Conservation (phyloP, 2,888 invertebrate genomes). For the Adineta ricciae region DNA sequence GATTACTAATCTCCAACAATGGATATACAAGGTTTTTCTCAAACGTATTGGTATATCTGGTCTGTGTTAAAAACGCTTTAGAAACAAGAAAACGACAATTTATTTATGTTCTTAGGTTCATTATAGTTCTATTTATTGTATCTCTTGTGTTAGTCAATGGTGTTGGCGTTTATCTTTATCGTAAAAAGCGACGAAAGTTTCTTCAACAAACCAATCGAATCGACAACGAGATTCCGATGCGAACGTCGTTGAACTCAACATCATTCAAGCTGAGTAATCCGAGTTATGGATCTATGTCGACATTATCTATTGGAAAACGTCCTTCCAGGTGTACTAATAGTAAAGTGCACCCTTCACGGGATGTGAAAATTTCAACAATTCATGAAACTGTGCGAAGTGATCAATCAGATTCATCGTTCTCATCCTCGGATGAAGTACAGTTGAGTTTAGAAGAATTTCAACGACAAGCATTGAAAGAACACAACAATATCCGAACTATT, state of each 20-base stretch:
- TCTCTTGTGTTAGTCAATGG: not conserved
- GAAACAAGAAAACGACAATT: too few relatives aligned
- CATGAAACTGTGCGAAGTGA: not conserved
- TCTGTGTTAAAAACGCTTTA: not conserved
- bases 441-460: not conserved
- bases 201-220: not conserved
- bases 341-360: too few relatives aligned
- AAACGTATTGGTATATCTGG: not conserved
- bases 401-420: not conserved
- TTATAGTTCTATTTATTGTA: not conserved
- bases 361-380: not conserved
- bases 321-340: not conserved
- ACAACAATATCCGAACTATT: not conserved
- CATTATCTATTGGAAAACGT: not conserved
- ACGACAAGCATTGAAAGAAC: not conserved
- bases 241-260: not conserved
- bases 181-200: not conserved
- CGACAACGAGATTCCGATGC: not conserved
- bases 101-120: not conserved
- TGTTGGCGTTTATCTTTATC: not conserved
- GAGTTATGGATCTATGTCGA: not conserved
- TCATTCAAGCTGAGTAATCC: not conserved
- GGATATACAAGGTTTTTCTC: not conserved
- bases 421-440: not conserved
- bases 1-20: not conserved